Percentiles rank a stretch among this genome's conserved stretches.
phyloP scores from a whole-genome alignment of 2,797 vertebrate species.

The Danio tinwini region DNA sequence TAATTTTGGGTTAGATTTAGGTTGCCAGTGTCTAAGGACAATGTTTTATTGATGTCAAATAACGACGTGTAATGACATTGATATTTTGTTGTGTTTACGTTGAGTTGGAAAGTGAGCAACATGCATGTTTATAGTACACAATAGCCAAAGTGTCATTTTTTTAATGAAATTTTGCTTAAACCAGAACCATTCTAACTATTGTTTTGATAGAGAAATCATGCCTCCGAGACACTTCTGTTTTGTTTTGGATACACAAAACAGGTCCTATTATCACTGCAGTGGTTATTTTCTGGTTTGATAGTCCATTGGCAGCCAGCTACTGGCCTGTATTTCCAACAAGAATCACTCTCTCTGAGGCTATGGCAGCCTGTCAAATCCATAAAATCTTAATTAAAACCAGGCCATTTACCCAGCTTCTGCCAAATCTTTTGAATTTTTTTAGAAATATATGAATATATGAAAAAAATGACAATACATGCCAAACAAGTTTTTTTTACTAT shows the following conservation, averaged over 20 bases:
- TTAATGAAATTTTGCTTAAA: neutral
- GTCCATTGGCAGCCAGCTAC: neutral
- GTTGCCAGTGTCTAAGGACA: too few relatives aligned
- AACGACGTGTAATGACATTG: too few relatives aligned
- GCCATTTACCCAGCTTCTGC: neutral
- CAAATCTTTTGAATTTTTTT: neutral
- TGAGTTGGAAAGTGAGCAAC: too few relatives aligned
- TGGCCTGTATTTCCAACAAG: slow-evolving; percentile 11
- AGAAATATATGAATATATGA: too few relatives aligned
- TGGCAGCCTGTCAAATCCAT: neutral
- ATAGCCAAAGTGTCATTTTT: neutral
- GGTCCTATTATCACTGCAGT: neutral
- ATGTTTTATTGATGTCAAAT: too few relatives aligned
- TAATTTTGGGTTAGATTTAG: too few relatives aligned
- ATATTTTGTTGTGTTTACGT: too few relatives aligned
- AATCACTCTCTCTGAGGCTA: slow-evolving; percentile 6
- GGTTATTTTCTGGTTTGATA: neutral
- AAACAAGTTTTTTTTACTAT: neutral
- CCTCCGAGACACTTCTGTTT: neutral
- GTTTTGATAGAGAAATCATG: neutral
- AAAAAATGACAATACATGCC: neutral
- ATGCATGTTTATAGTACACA: neutral
- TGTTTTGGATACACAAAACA: neutral
- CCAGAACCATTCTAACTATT: neutral
- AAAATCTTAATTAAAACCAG: slow-evolving; percentile 10